Evolutionary conservation across 2,113 vertebrate species (phyloP), one percentile per base, ranked within the genome.

Genomic region (Onychorhynchus coronatus): DNA sequence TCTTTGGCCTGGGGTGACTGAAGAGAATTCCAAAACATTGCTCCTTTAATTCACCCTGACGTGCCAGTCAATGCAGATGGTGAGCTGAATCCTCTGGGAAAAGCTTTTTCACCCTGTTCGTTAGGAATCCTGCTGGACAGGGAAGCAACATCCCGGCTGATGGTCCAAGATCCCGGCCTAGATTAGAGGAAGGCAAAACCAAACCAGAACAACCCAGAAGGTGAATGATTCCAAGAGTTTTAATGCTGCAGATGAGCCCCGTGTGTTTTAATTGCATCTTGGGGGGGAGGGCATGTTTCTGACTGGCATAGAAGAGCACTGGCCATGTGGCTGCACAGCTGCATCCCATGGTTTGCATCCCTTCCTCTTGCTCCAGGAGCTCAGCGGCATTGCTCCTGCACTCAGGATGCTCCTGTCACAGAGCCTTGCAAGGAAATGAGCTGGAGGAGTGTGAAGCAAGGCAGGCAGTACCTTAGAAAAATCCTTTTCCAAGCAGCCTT

Each of bases 331-430:
- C 55, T 12, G 9, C 8, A 7, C 30, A 55, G 53, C 53, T 33
- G 55, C 31, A 56, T 18, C 52, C 52, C 52, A 31, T 55, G 52
- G 17, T 31, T 12, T 53, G 16, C 52, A 53, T n/a, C 55, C 55
- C 55, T 21, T 56, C 31, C 20, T 56, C 19, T n/a, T 56, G 31
- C 55, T 56, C 31, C 33, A 33, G 55, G 20, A n/a, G 55, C 31
- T 56, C 31, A 21, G 31, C 22, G 30, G 76, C 4, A 1, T 65
- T 3, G 0, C 50, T 33, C 20, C 4, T 4, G 33, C 33, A 56
- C 20, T 3, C 0, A 1, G 30, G 52, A 9, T 42, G 15, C 53
- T 84, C 53, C 27, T 22, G 9, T 8, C 53, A 61, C 3, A 2
- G 20, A n/a, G 20, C 22, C 78, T 47, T 62, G 61, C 6, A 12